Percentiles rank a stretch among this genome's conserved stretches.
Evolutionary conservation across 2,113 vertebrate species (phyloP).

Genomic region (Myotis davidii): DNA sequence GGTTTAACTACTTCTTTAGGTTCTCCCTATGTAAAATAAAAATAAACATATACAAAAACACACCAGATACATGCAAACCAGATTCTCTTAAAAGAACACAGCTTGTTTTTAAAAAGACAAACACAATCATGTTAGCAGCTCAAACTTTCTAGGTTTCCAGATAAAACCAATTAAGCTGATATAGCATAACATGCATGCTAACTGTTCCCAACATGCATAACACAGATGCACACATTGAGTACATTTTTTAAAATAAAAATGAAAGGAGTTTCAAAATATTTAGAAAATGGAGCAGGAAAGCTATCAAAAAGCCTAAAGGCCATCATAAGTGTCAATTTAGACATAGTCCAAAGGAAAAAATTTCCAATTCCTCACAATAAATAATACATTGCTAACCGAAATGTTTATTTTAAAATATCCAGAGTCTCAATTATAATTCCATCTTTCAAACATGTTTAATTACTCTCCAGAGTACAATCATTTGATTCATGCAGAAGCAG

Average conservation of each 20-base stretch:
- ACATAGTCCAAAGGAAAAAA: conserved; percentile 41
- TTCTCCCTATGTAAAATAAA: conserved; percentile 89
- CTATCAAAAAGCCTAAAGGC: conserved; percentile 31
- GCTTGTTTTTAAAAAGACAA: conserved; percentile 21
- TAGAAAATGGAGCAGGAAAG: conserved; percentile 42
- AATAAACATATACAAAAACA: conserved; percentile 88
- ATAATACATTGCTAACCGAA: conserved; percentile 29
- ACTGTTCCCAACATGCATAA: conserved; percentile 59
- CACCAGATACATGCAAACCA: conserved; percentile 86
- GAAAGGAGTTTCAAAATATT: conserved; percentile 41
- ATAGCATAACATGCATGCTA: conserved; percentile 61
- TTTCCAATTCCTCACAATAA: neutral
- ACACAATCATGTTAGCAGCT: conserved; percentile 31
- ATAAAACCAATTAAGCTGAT: neutral
- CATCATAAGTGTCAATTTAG: conserved; percentile 27
- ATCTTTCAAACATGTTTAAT: conserved; percentile 65
- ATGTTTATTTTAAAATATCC: conserved; percentile 49
- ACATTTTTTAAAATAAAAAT: conserved; percentile 35
- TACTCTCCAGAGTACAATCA: conserved; percentile 28
- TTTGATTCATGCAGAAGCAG: neutral
- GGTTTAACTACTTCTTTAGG: conserved; percentile 94
- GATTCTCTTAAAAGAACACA: conserved; percentile 58
- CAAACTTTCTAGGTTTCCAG: conserved; percentile 33
- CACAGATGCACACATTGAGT: neutral
- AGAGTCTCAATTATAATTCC: conserved; percentile 59